These are phyloP conservation scores for Bedellia somnulentella DNA, from an alignment of 2,888 invertebrate genomes.

Conservation along the genomic window DNA sequence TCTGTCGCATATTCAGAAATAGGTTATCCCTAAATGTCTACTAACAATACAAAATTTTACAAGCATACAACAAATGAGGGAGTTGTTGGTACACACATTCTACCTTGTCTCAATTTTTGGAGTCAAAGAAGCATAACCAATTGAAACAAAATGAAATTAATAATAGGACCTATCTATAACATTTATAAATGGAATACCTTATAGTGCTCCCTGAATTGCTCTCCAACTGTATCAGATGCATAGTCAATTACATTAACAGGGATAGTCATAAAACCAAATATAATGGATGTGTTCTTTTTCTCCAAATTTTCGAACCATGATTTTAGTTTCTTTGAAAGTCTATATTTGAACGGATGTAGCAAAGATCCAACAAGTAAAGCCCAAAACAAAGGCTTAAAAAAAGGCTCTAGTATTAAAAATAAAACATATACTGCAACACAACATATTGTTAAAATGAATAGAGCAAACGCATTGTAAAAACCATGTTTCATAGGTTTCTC, in stretches of 20 bases:
- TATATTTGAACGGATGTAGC: constrained; percentile 91
- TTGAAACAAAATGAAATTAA: too few relatives aligned
- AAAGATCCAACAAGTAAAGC: constrained; percentile 95
- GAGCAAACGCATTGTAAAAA: constrained; percentile 86
- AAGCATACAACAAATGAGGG: too few relatives aligned
- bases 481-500: constrained; percentile 91
- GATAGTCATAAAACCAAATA: constrained; percentile 60
- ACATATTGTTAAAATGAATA: constrained; percentile 70
- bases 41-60: too few relatives aligned
- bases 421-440: constrained; percentile 74
- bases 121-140: too few relatives aligned
- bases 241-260: constrained; percentile 78
- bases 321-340: constrained; percentile 72
- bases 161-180: too few relatives aligned
- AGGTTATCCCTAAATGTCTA: too few relatives aligned
- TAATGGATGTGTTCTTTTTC: constrained; percentile 66
- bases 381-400: constrained; percentile 93
- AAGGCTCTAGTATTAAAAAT: constrained; percentile 86
- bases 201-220: constrained; percentile 67
- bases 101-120: too few relatives aligned
- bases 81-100: too few relatives aligned
- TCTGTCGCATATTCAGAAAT: too few relatives aligned
- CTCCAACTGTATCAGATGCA: constrained; percentile 73
- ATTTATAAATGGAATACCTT: too few relatives aligned
- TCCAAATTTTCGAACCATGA: constrained; percentile 78